Conservation (phyloP, 2,888 invertebrate genomes). For the Adelphocoris suturalis region DNA sequence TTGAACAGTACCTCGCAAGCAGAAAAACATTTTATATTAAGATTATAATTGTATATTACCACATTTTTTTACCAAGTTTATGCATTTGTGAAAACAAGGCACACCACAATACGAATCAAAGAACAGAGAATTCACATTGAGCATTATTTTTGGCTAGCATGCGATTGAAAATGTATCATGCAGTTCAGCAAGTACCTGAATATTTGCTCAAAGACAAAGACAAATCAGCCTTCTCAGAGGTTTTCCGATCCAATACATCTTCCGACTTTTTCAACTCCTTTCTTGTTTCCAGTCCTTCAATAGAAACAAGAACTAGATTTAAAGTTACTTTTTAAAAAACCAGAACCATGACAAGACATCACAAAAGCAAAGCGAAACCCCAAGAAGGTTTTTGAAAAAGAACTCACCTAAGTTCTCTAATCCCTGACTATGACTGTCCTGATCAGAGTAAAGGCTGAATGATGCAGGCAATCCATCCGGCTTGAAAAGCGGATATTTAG, state of each 20-base stretch:
- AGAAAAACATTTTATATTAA: no score
- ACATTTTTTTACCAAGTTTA: no score
- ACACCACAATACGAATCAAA: no score
- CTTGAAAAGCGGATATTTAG: slow-evolving; percentile 87
- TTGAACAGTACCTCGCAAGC: no score
- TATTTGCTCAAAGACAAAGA: slow-evolving; percentile 74
- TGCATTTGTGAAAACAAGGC: no score
- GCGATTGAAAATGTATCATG: neutral
- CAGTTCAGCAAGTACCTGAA: slow-evolving; percentile 70
- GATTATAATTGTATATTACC: no score
- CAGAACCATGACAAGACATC: neutral
- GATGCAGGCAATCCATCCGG: slow-evolving; percentile 87
- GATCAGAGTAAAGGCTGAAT: slow-evolving; percentile 85
- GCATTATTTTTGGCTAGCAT: no score
- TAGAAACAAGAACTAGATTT: slow-evolving; percentile 7
- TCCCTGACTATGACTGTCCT: slow-evolving; percentile 81
- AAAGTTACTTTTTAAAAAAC: neutral
- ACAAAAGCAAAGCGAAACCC: neutral
- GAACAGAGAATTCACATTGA: no score
- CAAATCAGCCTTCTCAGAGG: slow-evolving; percentile 60
- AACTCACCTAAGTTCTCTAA: slow-evolving; percentile 79
- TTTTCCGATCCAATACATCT: slow-evolving; percentile 12
- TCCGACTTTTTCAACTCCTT: slow-evolving; percentile 32
- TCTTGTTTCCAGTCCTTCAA: slow-evolving; percentile 10
- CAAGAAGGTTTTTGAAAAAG: neutral